Evolutionary conservation across 23 tunicate genomes (phyloP), one percentile per base, ranked within the genome.

Genomic region (Clavelina lepadiformis): DNA sequence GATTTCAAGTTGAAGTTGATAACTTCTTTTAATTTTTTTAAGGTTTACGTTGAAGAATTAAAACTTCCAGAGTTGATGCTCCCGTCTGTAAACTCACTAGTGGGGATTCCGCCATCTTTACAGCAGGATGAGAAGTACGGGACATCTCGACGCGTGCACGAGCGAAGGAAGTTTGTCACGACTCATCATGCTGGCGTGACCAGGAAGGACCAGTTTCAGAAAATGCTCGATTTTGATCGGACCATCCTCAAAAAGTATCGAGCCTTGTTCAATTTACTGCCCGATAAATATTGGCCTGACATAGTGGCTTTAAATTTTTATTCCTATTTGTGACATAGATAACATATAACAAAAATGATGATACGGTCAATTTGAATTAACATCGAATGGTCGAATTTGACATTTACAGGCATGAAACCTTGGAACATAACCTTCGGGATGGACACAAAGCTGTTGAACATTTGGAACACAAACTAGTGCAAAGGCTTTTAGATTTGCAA

Each of bases 391-490:
- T n/a, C n/a, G n/a, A n/a, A n/a, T n/a, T n/a, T n/a, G n/a, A n/a
- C 22, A 26, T 24, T 49, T 68, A 3, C 29, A 64, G 80, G 58
- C 47, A 63, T 22, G 91, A 82, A 56, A 58, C 77, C 18, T 38
- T 66, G 75, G 91, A 67, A 33, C 57, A 58, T 36, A 56, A 73
- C 19, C 70, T 77, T 3, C 28, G 74, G 38, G 95, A 86, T 44
- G 95, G 95, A 3, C 84, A 72, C 76, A 71, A 72, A 71, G 95
- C 95, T 22, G 95, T 75, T 8, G 80, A 81, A 51, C 95, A 86
- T 72, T 47, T 86, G 30, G 95, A 86, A 50, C 83, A 72, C 19
- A 86, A 86, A 55, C 73, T 86, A 5, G 74, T 86, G 2, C 33
- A 63, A 31, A 45, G 66, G 27, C 53, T 86, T 18, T 35, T 86